Percentiles rank a stretch among this genome's conserved stretches.
phyloP scores from a whole-genome alignment of 1,140 invertebrate genomes.

The Ericerus pela region DNA sequence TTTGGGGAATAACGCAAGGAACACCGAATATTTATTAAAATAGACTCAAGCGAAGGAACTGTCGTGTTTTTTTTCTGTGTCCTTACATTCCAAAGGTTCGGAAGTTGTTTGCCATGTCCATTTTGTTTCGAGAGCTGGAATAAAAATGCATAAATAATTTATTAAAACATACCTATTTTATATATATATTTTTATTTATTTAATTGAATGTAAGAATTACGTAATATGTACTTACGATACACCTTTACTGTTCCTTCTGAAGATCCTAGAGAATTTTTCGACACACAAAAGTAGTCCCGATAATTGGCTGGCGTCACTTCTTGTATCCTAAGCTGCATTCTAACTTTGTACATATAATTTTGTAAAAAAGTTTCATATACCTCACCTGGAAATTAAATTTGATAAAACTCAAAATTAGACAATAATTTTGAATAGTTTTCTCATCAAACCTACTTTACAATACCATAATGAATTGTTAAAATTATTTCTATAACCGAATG shows the following conservation, averaged over 20 bases:
- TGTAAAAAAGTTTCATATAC: constrained; percentile 38
- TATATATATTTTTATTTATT: no score
- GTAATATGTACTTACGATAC: constrained; percentile 74
- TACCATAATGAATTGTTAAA: neutral
- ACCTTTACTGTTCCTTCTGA: constrained; percentile 80
- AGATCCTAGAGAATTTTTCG: constrained; percentile 84
- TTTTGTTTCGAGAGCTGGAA: no score
- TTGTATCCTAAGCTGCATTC: constrained; percentile 70
- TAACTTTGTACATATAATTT: constrained; percentile 48
- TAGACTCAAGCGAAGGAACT: no score
- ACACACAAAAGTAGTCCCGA: constrained; percentile 72
- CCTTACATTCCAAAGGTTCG: no score
- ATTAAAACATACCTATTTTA: no score
- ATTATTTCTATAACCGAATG: neutral
- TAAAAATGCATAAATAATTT: no score
- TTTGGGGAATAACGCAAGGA: no score
- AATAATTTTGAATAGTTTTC: neutral
- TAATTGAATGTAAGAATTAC: no score
- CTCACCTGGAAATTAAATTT: constrained; percentile 27
- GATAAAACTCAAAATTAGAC: constrained; percentile 2
- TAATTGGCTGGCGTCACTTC: constrained; percentile 60
- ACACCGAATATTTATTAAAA: no score
- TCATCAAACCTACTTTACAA: neutral
- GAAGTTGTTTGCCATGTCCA: no score
- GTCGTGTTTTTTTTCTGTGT: no score